A percentile compares a stretch with the other conserved stretches of the same genome.
These are phyloP conservation scores for Kradibia gibbosae DNA, from an alignment of 1,140 invertebrate species.

Conservation along the genomic window DNA sequence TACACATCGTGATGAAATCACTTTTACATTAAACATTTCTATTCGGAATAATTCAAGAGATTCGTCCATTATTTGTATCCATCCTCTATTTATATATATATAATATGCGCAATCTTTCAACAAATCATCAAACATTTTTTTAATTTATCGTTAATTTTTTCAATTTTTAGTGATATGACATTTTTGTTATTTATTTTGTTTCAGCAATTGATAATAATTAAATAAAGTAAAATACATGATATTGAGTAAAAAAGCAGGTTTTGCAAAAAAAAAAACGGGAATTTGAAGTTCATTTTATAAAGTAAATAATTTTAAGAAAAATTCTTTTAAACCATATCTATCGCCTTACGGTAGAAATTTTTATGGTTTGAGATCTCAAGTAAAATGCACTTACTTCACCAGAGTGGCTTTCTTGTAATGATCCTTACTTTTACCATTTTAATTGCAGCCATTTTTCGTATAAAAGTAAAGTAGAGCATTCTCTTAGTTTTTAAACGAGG, in stretches of 20 bases:
- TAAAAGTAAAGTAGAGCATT: background rate
- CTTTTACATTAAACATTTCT: background rate
- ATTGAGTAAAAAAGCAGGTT: too few relatives aligned
- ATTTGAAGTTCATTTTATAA: background rate
- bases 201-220: too few relatives aligned
- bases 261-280: background rate
- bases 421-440: background rate
- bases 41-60: background rate
- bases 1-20: background rate
- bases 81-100: too few relatives aligned
- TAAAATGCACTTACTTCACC: background rate
- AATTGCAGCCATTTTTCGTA: background rate
- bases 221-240: too few relatives aligned
- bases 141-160: too few relatives aligned
- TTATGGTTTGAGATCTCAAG: background rate
- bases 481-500: background rate
- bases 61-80: background rate
- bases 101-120: too few relatives aligned
- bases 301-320: too few relatives aligned
- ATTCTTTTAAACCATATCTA: too few relatives aligned
- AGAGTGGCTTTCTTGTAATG: background rate
- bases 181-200: too few relatives aligned
- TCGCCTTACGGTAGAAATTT: background rate
- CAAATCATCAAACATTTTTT: too few relatives aligned
- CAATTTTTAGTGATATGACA: too few relatives aligned